Conservation (phyloP, 1,140 invertebrate species). For the Drosophila busckii region DNA sequence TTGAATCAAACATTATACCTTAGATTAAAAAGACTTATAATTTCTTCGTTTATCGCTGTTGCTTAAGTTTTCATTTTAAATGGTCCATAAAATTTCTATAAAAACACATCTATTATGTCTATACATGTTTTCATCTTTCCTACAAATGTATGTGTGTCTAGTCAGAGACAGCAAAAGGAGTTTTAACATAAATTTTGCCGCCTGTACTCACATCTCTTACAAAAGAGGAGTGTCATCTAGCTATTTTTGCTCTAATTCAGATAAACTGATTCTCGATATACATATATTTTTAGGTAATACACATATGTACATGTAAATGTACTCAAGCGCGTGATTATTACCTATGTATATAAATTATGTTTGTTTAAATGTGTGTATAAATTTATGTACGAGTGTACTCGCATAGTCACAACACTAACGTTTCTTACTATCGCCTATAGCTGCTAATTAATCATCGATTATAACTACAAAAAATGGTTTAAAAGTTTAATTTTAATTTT, state of each 20-base stretch:
- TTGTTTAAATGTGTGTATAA: slow-evolving; percentile 16
- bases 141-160: too few relatives aligned
- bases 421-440: slow-evolving; percentile 56
- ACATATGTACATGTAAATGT: slow-evolving; percentile 24
- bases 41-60: slow-evolving; percentile 3
- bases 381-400: slow-evolving; percentile 35
- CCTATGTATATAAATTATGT: slow-evolving; percentile 17
- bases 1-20: slow-evolving; percentile 7
- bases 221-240: too few relatives aligned
- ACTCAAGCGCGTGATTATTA: slow-evolving; percentile 23
- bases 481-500: slow-evolving; percentile 8
- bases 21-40: slow-evolving; percentile 10
- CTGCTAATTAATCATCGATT: slow-evolving; percentile 30
- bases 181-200: too few relatives aligned
- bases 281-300: too few relatives aligned
- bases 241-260: too few relatives aligned
- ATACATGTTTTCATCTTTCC: too few relatives aligned
- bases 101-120: slow-evolving; percentile 26
- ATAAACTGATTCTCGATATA: too few relatives aligned
- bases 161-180: too few relatives aligned
- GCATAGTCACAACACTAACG: slow-evolving; percentile 74
- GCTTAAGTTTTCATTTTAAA: slow-evolving; percentile 15
- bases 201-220: too few relatives aligned
- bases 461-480: slow-evolving; percentile 35
- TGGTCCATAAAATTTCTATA: slow-evolving; percentile 75